Conservation (phyloP, 2,888 invertebrate genomes). For the Tribolium freemani region DNA sequence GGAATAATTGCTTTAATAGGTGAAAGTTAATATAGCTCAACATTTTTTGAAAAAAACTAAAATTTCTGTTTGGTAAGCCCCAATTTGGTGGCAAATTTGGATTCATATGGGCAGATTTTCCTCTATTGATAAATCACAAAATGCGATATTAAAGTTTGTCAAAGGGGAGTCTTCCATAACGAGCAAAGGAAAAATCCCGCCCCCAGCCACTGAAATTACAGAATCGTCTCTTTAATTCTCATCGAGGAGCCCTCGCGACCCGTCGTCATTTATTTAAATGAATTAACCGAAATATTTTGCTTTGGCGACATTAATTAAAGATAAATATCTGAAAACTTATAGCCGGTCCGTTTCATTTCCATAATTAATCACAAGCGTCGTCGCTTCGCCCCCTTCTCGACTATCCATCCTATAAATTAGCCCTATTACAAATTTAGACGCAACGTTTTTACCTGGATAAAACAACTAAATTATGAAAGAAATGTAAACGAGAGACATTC, state of each 20-base stretch:
- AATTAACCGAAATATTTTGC: constrained; percentile 38
- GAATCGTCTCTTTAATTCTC: constrained; percentile 17
- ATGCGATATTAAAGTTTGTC: constrained; percentile 51
- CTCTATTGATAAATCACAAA: constrained; percentile 50
- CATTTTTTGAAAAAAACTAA: no score
- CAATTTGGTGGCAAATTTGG: no score
- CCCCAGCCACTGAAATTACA: constrained; percentile 30
- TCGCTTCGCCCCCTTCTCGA: not conserved
- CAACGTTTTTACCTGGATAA: constrained; percentile 33
- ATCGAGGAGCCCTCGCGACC: constrained; percentile 8
- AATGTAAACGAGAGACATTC: constrained; percentile 35
- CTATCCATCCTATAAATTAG: not conserved
- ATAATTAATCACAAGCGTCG: constrained; percentile 26
- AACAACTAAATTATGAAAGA: constrained; percentile 31
- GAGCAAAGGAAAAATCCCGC: constrained; percentile 41
- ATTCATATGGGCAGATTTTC: constrained; percentile 39
- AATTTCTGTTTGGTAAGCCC: no score
- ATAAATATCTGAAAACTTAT: constrained; percentile 29
- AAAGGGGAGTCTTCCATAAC: constrained; percentile 46
- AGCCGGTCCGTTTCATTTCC: constrained; percentile 32
- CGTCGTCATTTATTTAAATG: constrained; percentile 37
- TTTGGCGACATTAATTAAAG: constrained; percentile 40
- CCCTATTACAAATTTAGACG: constrained; percentile 24
- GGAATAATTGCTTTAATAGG: no score
- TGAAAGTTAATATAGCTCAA: no score